Conservation (phyloP, 2,113 vertebrate species). For the Spermophilus dauricus region DNA sequence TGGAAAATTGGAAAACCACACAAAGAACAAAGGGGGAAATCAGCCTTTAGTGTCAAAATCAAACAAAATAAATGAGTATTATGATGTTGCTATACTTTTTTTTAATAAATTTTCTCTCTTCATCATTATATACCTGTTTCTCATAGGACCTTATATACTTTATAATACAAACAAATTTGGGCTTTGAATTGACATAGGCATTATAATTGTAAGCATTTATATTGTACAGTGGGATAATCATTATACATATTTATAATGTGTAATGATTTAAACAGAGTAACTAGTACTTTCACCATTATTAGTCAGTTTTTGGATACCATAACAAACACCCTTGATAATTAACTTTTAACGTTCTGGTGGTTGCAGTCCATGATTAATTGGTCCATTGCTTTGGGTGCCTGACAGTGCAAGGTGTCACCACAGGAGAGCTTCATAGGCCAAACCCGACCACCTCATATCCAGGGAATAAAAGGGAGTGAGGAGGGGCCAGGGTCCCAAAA, state of each 20-base stretch:
- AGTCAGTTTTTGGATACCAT: not conserved
- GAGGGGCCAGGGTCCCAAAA: not conserved
- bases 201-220: not conserved
- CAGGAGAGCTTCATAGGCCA: too few species aligned
- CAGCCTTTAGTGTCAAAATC: not conserved
- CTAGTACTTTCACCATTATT: not conserved
- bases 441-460: not conserved
- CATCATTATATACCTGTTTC: not conserved
- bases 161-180: not conserved
- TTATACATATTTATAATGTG: not conserved
- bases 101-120: not conserved
- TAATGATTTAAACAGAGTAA: not conserved
- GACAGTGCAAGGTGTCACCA: too few species aligned
- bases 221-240: not conserved
- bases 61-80: not conserved
- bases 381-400: not conserved
- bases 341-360: not conserved
- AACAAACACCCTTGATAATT: not conserved
- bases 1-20: not conserved
- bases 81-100: not conserved
- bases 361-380: not conserved
- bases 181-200: not conserved
- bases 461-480: not conserved
- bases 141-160: not conserved
- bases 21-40: not conserved